Evolutionary conservation across 2,113 vertebrate genomes (phyloP).

Genomic region (Irena cyanogastra): DNA sequence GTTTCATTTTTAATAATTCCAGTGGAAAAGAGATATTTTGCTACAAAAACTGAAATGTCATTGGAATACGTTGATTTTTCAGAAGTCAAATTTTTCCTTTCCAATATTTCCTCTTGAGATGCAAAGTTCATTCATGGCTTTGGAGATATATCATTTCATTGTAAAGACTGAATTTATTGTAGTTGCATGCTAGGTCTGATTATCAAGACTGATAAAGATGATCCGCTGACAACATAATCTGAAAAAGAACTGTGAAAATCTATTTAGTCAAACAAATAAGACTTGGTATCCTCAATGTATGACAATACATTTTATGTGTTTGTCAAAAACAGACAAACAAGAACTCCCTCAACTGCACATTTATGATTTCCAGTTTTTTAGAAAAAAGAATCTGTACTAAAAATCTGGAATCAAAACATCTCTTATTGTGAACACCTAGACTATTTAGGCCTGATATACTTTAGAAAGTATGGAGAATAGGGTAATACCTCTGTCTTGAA

Average conservation of each 20-base stretch:
- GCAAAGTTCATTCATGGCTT: neutral
- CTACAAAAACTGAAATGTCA: neutral
- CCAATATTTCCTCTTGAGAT: neutral
- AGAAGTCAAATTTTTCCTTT: neutral
- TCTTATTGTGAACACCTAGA: neutral
- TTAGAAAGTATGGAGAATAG: neutral
- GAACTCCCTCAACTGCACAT: neutral
- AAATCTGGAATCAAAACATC: neutral
- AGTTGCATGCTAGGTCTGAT: neutral
- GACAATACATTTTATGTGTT: neutral
- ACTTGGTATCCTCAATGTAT: neutral
- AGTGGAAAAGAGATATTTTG: neutral
- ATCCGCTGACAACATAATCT: neutral
- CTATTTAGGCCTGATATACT: neutral
- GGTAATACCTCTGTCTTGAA: neutral
- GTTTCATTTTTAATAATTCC: neutral
- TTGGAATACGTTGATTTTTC: neutral
- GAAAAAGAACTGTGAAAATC: neutral
- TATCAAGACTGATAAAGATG: neutral
- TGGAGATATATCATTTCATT: neutral
- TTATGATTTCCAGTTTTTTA: neutral
- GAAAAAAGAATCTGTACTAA: neutral
- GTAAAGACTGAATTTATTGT: neutral
- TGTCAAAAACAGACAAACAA: neutral
- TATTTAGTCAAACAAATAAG: neutral